Evolutionary conservation across 2,888 invertebrate species (phyloP).

Genomic region (Arenicola marina): DNA sequence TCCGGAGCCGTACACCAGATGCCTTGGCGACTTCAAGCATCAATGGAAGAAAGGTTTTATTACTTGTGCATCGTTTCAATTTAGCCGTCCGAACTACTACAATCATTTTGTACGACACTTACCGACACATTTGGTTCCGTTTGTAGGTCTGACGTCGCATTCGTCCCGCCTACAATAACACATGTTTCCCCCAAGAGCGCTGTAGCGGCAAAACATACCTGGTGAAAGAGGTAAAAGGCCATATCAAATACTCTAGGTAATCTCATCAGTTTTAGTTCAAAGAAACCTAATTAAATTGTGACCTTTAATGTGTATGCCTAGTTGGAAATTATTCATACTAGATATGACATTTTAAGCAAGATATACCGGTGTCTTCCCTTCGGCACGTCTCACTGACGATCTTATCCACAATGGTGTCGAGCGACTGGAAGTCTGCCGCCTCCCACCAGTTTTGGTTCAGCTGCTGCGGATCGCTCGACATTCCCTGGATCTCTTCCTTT

Average conservation of each 20-base stretch:
- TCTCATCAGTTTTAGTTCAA: too few relatives aligned
- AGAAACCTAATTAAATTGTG: too few relatives aligned
- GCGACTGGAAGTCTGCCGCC: not conserved
- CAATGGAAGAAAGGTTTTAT: too few relatives aligned
- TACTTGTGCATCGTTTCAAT: too few relatives aligned
- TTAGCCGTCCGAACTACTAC: too few relatives aligned
- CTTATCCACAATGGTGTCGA: not conserved
- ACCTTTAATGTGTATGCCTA: too few relatives aligned
- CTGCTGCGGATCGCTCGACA: constrained; percentile 5
- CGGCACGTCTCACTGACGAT: not conserved
- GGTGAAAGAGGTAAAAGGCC: not conserved
- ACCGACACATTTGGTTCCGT: constrained; percentile 14
- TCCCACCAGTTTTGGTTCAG: not conserved
- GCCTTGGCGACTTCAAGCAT: too few relatives aligned
- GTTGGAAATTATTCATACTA: too few relatives aligned
- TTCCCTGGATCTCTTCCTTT: not conserved
- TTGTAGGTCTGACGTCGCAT: constrained; percentile 10
- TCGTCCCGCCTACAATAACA: constrained; percentile 14
- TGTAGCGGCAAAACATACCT: constrained; percentile 6
- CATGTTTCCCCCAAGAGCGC: constrained; percentile 1
- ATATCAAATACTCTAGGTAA: not conserved
- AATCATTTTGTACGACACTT: too few relatives aligned
- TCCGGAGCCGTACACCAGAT: too few relatives aligned
- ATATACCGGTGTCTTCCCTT: not conserved
- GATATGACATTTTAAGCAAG: too few relatives aligned